Conservation (phyloP, 2,888 invertebrate genomes). For the Tipula lateralis region DNA sequence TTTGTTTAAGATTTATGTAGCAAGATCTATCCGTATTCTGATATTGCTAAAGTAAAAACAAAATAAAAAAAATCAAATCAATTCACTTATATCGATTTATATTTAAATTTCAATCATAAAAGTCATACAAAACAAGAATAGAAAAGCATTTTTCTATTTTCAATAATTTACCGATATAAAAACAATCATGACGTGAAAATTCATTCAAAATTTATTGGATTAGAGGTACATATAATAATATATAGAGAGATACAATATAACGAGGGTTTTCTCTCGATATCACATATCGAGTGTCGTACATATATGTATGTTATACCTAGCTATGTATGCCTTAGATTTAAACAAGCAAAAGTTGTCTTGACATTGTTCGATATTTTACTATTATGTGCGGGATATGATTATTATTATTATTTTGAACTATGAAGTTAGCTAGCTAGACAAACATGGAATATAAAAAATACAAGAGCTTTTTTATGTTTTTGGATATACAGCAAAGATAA, state of each 20-base stretch:
- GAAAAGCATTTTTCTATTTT: background rate
- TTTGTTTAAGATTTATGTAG: background rate
- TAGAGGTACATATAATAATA: background rate
- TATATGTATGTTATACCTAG: background rate
- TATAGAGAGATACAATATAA: background rate
- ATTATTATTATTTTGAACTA: constrained; percentile 6
- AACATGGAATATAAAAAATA: background rate
- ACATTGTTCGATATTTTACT: background rate
- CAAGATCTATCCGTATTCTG: background rate
- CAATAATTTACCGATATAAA: background rate
- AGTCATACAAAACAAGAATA: background rate
- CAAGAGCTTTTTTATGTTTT: background rate
- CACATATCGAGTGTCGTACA: background rate
- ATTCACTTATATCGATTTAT: background rate
- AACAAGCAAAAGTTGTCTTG: background rate
- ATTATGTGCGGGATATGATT: background rate
- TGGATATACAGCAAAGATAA: background rate
- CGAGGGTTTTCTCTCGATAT: background rate
- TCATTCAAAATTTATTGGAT: constrained; percentile 24
- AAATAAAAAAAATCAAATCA: background rate
- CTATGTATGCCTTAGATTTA: background rate
- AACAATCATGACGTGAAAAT: constrained; percentile 11
- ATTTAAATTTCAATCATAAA: constrained; percentile 11
- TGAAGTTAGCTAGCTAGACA: background rate
- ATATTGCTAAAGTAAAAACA: background rate